Evolutionary conservation across 53 echinoderm and acorn worm species (phyloP).

Genomic region (Henricia sp.): DNA sequence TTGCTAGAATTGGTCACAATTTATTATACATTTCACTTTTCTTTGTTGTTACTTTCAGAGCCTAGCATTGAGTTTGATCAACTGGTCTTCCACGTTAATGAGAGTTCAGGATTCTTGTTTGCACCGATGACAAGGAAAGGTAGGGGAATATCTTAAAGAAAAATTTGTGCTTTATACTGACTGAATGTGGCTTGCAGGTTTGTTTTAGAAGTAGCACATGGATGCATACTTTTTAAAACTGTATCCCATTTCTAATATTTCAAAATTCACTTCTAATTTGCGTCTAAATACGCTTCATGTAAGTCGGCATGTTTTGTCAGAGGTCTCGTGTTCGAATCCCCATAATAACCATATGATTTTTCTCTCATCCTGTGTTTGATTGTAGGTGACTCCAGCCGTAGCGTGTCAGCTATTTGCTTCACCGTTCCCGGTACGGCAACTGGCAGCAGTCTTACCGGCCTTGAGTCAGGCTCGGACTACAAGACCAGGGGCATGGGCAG

Average conservation of each 20-base stretch:
- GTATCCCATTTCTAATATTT: no score
- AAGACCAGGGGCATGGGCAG: slow-evolving; percentile 89
- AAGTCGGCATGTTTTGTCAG: no score
- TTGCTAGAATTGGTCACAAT: no score
- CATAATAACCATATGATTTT: no score
- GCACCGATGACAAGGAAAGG: slow-evolving; percentile 95
- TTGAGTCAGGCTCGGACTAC: slow-evolving; percentile 96
- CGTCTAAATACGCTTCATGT: no score
- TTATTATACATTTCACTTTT: no score
- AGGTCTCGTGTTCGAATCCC: no score
- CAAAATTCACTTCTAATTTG: no score
- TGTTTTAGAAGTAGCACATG: no score
- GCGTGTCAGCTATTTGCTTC: slow-evolving; percentile 92
- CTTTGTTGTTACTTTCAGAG: no score
- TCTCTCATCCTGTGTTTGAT: neutral
- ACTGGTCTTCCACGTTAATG: slow-evolving; percentile 81
- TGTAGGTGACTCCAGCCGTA: slow-evolving; percentile 80
- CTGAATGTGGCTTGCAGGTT: no score
- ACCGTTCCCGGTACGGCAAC: slow-evolving; percentile 84
- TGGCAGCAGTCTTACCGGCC: slow-evolving; percentile 84
- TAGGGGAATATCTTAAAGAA: slow-evolving; percentile 4
- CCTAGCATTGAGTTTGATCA: slow-evolving; percentile 96
- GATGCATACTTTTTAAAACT: no score
- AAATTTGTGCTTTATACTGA: neutral
- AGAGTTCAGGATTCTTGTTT: slow-evolving; percentile 91